Conservation (phyloP, 2,113 vertebrate species). For the Nothocercus nigrocapillus region DNA sequence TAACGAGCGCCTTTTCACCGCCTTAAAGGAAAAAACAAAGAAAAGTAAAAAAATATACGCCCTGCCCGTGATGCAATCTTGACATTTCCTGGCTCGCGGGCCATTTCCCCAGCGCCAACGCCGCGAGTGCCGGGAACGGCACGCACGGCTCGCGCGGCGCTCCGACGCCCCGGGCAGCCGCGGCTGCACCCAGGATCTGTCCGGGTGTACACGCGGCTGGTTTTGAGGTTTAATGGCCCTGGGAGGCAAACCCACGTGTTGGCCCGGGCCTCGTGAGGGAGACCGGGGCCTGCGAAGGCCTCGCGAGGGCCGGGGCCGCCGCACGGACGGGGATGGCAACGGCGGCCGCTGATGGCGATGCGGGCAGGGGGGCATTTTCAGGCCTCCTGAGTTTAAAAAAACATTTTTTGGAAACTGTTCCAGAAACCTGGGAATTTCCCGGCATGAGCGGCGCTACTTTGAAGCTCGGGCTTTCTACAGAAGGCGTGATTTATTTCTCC, state of each 20-base stretch:
- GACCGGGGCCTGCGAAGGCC: too few species aligned
- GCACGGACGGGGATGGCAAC: too few species aligned
- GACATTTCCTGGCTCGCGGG: conserved; percentile 54
- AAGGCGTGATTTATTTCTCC: not conserved
- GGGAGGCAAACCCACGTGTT: too few species aligned
- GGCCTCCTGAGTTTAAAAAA: too few species aligned
- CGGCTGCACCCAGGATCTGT: too few species aligned
- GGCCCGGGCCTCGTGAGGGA: too few species aligned
- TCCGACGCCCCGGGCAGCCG: too few species aligned
- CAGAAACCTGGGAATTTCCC: not conserved
- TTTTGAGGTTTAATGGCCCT: too few species aligned
- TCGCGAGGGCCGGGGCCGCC: too few species aligned
- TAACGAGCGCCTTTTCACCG: conserved; percentile 15
- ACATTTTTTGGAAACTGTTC: not conserved
- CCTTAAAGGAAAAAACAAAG: conserved; percentile 33
- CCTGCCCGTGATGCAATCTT: conserved; percentile 29
- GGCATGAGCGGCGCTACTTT: not conserved
- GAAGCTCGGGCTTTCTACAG: not conserved
- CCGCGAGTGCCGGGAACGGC: not conserved
- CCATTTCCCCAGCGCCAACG: conserved; percentile 32
- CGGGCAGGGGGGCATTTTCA: not conserved
- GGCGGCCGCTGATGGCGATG: too few species aligned
- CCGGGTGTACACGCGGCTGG: too few species aligned
- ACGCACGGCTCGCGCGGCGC: not conserved
- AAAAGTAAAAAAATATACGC: not conserved